Conservation (phyloP, 2,797 vertebrate genomes). For the Megalops cyprinoides region DNA sequence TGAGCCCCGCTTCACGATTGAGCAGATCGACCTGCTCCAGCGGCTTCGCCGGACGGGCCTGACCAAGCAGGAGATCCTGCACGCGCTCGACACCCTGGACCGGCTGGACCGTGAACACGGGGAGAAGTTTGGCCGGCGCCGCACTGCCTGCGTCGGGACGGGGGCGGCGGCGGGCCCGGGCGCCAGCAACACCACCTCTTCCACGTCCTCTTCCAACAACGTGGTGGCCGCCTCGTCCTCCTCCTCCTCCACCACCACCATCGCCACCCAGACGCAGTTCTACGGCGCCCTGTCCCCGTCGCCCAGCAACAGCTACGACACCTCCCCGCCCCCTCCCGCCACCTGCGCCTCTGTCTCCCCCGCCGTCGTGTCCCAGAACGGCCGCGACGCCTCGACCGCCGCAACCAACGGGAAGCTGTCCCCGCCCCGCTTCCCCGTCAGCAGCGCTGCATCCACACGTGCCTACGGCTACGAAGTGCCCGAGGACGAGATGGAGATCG, state of each 20-base stretch:
- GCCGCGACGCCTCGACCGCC: slow-evolving; percentile 77
- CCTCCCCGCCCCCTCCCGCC: slow-evolving; percentile 76
- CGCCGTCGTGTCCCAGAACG: slow-evolving; percentile 80
- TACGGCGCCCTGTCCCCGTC: slow-evolving; percentile 85
- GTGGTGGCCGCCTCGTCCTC: slow-evolving; percentile 45
- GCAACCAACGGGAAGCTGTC: slow-evolving; percentile 92
- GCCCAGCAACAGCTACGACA: slow-evolving; percentile 87
- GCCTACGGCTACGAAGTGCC: slow-evolving; percentile 88
- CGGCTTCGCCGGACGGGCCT: slow-evolving; percentile 92
- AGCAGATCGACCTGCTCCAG: slow-evolving; percentile 98
- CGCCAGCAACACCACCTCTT: background rate
- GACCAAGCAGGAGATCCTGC: slow-evolving; percentile 92
- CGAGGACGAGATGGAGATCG: slow-evolving; percentile 93
- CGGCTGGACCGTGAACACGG: slow-evolving; percentile 91
- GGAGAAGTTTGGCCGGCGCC: slow-evolving; percentile 84
- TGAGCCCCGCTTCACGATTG: slow-evolving; percentile 98
- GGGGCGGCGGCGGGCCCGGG: no score
- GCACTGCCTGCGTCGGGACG: slow-evolving; percentile 78
- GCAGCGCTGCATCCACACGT: slow-evolving; percentile 50
- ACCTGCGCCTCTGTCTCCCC: slow-evolving; percentile 68
- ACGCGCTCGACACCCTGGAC: slow-evolving; percentile 93
- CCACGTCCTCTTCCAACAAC: slow-evolving; percentile 41
- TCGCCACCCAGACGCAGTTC: slow-evolving; percentile 89
- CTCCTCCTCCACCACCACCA: slow-evolving; percentile 79
- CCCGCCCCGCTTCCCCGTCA: slow-evolving; percentile 85